A percentile compares a stretch with the other conserved stretches of the same genome.
Evolutionary conservation across 1,140 invertebrate genomes (phyloP).

Genomic region (Ceratoteleas bidentatus): DNA sequence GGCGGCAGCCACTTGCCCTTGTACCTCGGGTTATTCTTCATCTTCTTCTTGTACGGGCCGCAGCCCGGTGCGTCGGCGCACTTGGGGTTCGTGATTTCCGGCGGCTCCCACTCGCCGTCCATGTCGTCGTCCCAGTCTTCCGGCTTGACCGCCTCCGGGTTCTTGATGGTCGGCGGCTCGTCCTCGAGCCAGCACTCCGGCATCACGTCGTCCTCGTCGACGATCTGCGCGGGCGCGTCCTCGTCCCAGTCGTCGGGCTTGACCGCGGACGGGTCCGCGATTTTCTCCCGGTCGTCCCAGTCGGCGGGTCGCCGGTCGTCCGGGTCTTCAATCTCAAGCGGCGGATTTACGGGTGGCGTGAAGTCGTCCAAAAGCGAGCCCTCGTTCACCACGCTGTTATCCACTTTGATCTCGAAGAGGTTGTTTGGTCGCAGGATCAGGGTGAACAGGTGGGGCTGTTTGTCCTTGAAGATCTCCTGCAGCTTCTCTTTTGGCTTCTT

Average conservation of each 20-base stretch:
- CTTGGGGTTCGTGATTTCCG: slow-evolving; percentile 94
- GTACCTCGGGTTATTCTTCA: slow-evolving; percentile 94
- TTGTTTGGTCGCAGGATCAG: slow-evolving; percentile 95
- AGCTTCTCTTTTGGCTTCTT: slow-evolving; percentile 93
- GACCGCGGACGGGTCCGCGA: slow-evolving; percentile 91
- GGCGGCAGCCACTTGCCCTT: slow-evolving; percentile 96
- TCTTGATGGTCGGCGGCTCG: slow-evolving; percentile 93
- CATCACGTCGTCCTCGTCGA: slow-evolving; percentile 93
- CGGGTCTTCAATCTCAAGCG: slow-evolving; percentile 97
- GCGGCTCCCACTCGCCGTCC: slow-evolving; percentile 99
- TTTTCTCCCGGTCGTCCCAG: slow-evolving; percentile 99
- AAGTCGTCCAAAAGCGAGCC: slow-evolving; percentile 95
- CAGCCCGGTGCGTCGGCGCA: slow-evolving; percentile 93
- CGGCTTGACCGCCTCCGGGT: slow-evolving; percentile 93
- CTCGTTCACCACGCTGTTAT: slow-evolving; percentile 90
- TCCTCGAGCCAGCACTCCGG: slow-evolving; percentile 97
- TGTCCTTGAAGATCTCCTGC: slow-evolving; percentile 96
- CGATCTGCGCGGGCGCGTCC: slow-evolving; percentile 93
- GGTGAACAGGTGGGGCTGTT: slow-evolving; percentile 97
- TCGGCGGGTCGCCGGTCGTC: slow-evolving; percentile 93
- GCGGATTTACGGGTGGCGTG: slow-evolving; percentile 96
- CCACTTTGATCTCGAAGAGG: slow-evolving; percentile 86
- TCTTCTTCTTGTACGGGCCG: slow-evolving; percentile 93
- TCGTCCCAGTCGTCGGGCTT: slow-evolving; percentile 99
- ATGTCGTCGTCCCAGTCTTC: slow-evolving; percentile 98